Evolutionary conservation across 2,797 vertebrate species (phyloP), one percentile per base, ranked within the genome.

Genomic region (Pseudochromis fuscus): DNA sequence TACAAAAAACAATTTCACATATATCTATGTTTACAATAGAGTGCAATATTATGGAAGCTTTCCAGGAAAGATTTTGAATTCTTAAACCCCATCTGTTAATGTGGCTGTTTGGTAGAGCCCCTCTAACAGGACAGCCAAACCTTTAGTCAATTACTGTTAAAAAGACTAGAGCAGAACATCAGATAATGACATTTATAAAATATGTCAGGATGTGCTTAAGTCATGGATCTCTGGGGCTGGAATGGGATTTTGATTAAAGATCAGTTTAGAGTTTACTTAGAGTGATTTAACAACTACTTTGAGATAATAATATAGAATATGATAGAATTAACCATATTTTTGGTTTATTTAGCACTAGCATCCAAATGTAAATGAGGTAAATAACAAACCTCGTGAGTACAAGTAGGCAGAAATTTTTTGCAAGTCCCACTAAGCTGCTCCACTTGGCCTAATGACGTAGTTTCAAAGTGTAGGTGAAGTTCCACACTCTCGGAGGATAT

Each of bases 391-490:
- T 44, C 9, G 31, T n/a, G 24, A 48, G 24, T 31, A 24, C 13
- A 23, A 33, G 15, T 21, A 19, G 2, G 0, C 23, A 24, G n/a
- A n/a, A n/a, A 16, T 37, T 24, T 21, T 51, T 42, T 49, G 28
- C 18, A 11, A 72, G 44, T 79, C 38, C 67, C 60, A 69, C 61
- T 40, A 65, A 67, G 46, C 56, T 72, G 24, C 81, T 84, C 79
- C 74, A 61, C 24, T 58, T 6, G 6, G 58, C 31, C 62, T 49
- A 25, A 42, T 91, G 89, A 84, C 87, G 79, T 67, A 80, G 70
- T 91, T 89, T 80, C 70, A 75, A 73, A 48, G 67, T 74, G 84
- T 82, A 68, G 85, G 78, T 75, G 75, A 79, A 75, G 72, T 87
- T 90, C 82, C 87, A 84, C 42, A 11, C 23, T 62, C 42, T 56